phyloP scores from a whole-genome alignment of 2,888 invertebrate species.

The Hirtodrosophila cameraria region DNA sequence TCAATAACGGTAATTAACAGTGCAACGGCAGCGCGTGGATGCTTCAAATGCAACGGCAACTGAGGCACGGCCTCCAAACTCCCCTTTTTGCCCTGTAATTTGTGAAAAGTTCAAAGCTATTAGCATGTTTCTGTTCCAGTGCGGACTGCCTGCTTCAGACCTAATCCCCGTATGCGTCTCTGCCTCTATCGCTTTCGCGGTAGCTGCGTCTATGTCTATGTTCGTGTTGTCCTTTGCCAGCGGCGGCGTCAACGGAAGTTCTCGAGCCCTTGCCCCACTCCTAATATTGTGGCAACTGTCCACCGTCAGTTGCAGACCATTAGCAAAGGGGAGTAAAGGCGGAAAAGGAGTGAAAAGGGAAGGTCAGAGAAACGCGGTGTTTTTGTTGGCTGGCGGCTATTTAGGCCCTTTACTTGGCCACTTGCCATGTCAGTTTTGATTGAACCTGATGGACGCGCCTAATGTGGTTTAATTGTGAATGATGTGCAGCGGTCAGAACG shows the following conservation, averaged over 20 bases:
- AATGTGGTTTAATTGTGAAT: conserved; percentile 77
- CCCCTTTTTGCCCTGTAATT: conserved; percentile 52
- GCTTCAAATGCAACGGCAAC: conserved; percentile 38
- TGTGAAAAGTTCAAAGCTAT: conserved; percentile 78
- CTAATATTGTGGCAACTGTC: conserved; percentile 60
- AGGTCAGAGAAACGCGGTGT: conserved; percentile 15
- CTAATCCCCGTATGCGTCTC: not conserved
- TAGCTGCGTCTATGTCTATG: not conserved
- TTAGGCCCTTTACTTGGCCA: conserved; percentile 32
- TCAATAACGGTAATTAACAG: conserved; percentile 78
- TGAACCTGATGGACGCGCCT: conserved; percentile 70
- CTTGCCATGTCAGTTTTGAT: conserved; percentile 73
- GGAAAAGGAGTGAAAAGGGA: not conserved
- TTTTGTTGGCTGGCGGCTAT: conserved; percentile 36
- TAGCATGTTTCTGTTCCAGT: conserved; percentile 57
- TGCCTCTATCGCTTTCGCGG: not conserved
- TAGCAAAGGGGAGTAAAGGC: conserved; percentile 27
- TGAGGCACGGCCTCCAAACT: not conserved
- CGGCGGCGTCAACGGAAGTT: conserved; percentile 38
- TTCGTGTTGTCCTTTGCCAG: conserved; percentile 21
- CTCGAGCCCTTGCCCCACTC: conserved; percentile 29
- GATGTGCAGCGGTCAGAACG: conserved; percentile 51
- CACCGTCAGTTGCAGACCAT: conserved; percentile 56
- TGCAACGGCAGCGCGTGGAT: conserved; percentile 47
- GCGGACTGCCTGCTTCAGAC: not conserved